phyloP scores from a whole-genome alignment of 2,888 invertebrate species.

The Dugesia japonica region DNA sequence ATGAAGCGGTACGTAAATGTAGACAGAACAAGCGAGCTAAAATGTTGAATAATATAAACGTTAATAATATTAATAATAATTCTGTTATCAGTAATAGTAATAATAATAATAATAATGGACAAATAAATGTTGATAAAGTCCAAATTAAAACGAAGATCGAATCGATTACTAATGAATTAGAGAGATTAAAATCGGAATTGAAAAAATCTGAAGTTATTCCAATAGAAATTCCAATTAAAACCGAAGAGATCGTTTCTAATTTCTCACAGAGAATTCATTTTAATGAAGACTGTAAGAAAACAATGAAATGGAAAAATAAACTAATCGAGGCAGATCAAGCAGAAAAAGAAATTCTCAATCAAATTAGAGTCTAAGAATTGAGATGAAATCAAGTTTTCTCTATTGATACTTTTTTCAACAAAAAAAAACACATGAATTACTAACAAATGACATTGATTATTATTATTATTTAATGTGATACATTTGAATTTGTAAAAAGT shows the following conservation, averaged over 20 bases:
- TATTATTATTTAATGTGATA: neutral
- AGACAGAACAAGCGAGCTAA: slow-evolving; percentile 42
- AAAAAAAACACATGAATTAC: too few species aligned
- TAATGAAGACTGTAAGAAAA: neutral
- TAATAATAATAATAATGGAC: neutral
- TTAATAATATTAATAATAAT: neutral
- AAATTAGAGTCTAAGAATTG: neutral
- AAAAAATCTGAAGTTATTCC: neutral
- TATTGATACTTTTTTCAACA: too few species aligned
- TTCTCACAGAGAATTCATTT: neutral
- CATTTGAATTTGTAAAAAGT: neutral
- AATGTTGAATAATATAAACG: neutral
- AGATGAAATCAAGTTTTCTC: too few species aligned
- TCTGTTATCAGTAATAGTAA: neutral
- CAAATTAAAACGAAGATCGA: neutral
- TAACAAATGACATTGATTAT: neutral
- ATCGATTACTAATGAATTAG: slow-evolving; percentile 11
- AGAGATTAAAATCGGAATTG: neutral
- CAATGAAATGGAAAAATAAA: neutral
- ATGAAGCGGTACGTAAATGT: slow-evolving; percentile 49
- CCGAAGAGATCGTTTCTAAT: neutral
- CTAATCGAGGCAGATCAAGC: neutral
- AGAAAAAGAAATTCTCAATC: neutral
- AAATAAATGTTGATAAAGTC: neutral
- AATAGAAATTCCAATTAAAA: neutral